Evolutionary conservation across 1,140 invertebrate species (phyloP).

Genomic region (Drosophila rufa): DNA sequence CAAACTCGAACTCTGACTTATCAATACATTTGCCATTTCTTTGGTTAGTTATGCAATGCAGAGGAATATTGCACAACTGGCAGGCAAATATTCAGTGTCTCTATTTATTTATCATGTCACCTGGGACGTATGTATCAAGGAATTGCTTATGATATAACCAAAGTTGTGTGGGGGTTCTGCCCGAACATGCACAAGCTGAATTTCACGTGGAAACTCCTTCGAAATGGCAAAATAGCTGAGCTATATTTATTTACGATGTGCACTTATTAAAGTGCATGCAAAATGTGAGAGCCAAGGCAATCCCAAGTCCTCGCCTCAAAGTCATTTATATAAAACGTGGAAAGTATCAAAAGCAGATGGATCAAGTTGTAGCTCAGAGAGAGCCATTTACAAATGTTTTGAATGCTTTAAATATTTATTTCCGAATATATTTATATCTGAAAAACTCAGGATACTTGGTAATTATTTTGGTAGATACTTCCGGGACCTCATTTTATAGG

Average conservation of each 20-base stretch:
- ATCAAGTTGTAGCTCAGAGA: too few relatives aligned
- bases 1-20: constrained; percentile 21
- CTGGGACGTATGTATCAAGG: constrained; percentile 11
- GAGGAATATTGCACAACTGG: constrained; percentile 20
- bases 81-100: background rate
- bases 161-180: background rate
- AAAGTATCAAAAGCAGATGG: background rate
- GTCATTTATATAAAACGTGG: background rate
- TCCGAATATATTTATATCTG: background rate
- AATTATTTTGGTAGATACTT: too few relatives aligned
- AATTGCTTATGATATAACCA: constrained; percentile 2
- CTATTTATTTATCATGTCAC: constrained; percentile 27
- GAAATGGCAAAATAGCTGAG: constrained; percentile 3
- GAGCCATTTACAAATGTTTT: background rate
- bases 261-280: constrained; percentile 8
- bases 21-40: constrained; percentile 12
- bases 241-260: constrained; percentile 9
- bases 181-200: background rate
- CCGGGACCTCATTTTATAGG: too few relatives aligned
- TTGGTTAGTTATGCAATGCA: constrained; percentile 14
- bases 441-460: too few relatives aligned
- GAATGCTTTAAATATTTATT: background rate
- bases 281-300: background rate
- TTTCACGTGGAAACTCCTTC: background rate
- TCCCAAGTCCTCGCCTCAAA: too few relatives aligned